A percentile compares a stretch with the other conserved stretches of the same genome.
Evolutionary conservation across 2,113 vertebrate species (phyloP).

Genomic region (Macrotis lagotis): DNA sequence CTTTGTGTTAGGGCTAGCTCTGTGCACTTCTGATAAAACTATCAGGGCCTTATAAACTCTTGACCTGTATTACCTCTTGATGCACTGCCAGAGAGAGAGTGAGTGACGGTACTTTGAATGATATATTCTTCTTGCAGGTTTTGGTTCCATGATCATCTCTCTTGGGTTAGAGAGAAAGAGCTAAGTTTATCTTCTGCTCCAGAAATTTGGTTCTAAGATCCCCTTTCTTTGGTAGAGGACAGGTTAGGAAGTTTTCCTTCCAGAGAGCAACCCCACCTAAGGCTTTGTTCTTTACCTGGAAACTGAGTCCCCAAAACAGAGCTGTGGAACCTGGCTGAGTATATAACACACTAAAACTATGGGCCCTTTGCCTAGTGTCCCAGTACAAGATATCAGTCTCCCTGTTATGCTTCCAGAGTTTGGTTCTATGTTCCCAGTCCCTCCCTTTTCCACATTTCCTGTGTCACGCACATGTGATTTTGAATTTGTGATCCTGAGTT

Average conservation of each 20-base stretch:
- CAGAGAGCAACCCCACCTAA: background rate
- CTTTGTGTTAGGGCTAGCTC: background rate
- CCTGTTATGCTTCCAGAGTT: background rate
- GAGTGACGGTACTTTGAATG: background rate
- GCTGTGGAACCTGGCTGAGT: background rate
- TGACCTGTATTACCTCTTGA: background rate
- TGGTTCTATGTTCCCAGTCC: background rate
- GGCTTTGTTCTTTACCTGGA: background rate
- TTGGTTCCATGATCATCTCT: background rate
- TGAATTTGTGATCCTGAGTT: background rate
- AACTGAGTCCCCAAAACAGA: background rate
- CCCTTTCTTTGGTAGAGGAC: background rate
- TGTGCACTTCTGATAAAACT: background rate
- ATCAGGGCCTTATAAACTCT: background rate
- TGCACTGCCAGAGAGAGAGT: background rate
- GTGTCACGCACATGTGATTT: background rate
- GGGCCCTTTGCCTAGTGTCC: background rate
- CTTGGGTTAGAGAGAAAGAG: background rate
- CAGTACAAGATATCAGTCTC: background rate
- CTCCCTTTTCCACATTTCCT: background rate
- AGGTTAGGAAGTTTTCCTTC: background rate
- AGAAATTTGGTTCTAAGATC: background rate
- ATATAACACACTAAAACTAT: background rate
- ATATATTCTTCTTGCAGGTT: background rate
- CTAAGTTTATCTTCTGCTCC: background rate